These are phyloP conservation scores for Acrocephalus arundinaceus DNA, from an alignment of 2,113 vertebrate genomes.

Conservation along the genomic window DNA sequence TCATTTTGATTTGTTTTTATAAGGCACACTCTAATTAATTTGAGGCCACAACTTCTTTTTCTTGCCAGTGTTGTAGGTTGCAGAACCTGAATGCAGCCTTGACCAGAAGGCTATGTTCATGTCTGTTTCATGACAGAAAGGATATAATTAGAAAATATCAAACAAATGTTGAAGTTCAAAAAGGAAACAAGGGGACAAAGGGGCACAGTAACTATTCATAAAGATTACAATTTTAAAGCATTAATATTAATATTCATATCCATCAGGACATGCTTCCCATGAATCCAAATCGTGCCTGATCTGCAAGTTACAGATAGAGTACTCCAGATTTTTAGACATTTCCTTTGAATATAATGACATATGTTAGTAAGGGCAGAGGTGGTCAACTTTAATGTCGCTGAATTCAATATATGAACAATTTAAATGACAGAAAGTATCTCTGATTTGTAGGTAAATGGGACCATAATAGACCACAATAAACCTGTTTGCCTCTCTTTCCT, in stretches of 20 bases:
- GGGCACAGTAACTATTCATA: neutral
- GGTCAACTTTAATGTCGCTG: neutral
- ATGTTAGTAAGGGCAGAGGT: constrained; percentile 25
- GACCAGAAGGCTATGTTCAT: neutral
- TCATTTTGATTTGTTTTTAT: neutral
- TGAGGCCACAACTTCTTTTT: neutral
- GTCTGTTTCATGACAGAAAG: constrained; percentile 23
- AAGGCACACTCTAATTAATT: neutral
- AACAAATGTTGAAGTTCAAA: constrained; percentile 21
- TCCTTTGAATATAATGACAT: constrained; percentile 38
- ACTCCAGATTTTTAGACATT: constrained; percentile 32
- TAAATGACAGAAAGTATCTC: constrained; percentile 51
- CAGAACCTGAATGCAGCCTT: neutral
- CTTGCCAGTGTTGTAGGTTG: neutral
- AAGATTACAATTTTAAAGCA: constrained; percentile 22
- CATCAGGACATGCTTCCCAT: neutral
- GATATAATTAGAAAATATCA: constrained; percentile 41
- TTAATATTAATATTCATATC: constrained; percentile 63
- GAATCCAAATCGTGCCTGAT: neutral
- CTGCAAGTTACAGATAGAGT: neutral
- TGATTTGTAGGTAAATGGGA: constrained; percentile 47
- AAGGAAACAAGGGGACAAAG: constrained; percentile 1
- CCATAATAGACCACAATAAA: constrained; percentile 33
- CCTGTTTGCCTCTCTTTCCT: neutral
- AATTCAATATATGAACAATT: constrained; percentile 17